Evolutionary conservation across 2,888 invertebrate genomes (phyloP).

Genomic region (Caradrina kadenii): DNA sequence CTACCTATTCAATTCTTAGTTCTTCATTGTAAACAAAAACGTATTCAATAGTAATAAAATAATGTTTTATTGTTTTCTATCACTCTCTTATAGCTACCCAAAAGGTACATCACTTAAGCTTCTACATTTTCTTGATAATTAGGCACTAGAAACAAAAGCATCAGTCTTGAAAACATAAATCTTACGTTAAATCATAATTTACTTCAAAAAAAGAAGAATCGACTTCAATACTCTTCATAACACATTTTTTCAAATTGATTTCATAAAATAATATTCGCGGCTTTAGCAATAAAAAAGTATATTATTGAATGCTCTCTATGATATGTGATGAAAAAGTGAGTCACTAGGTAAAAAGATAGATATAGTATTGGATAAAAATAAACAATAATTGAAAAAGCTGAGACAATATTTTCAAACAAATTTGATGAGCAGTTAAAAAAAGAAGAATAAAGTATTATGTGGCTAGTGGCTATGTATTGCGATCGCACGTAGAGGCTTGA

Average conservation of each 20-base stretch:
- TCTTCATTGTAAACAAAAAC: too few relatives aligned
- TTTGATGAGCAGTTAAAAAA: slow-evolving; percentile 33
- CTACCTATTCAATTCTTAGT: not conserved
- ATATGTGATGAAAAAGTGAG: too few relatives aligned
- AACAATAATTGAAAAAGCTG: not conserved
- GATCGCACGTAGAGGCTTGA: slow-evolving; percentile 56
- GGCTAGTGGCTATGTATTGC: slow-evolving; percentile 56
- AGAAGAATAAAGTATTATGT: slow-evolving; percentile 60
- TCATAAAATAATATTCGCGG: too few relatives aligned
- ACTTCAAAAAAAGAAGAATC: slow-evolving; percentile 1
- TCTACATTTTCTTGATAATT: too few relatives aligned
- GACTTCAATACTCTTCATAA: too few relatives aligned
- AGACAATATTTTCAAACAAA: not conserved
- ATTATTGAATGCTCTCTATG: too few relatives aligned
- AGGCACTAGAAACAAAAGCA: too few relatives aligned
- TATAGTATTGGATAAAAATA: too few relatives aligned
- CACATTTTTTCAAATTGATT: too few relatives aligned
- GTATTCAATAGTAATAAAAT: too few relatives aligned
- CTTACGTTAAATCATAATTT: not conserved
- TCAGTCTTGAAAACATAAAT: not conserved
- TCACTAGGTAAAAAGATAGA: too few relatives aligned
- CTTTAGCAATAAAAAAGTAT: too few relatives aligned
- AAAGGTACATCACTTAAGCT: not conserved
- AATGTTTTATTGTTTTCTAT: not conserved
- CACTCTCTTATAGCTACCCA: not conserved